Evolutionary conservation across 2,797 vertebrate species (phyloP).

Genomic region (Euthynnus affinis): DNA sequence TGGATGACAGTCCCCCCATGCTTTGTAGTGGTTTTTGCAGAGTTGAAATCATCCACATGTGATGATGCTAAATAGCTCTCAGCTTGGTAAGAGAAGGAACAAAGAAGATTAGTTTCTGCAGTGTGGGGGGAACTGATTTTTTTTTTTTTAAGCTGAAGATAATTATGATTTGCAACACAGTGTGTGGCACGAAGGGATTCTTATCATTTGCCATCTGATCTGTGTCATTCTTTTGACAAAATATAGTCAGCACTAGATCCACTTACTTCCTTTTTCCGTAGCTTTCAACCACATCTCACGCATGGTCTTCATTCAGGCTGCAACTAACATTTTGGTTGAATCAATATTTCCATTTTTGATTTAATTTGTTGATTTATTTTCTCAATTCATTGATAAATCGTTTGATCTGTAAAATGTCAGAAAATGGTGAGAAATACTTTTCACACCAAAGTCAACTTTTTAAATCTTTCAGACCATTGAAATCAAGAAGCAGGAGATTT

Average conservation of each 20-base stretch:
- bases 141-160: neutral
- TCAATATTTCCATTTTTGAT: neutral
- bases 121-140: neutral
- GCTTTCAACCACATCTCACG: no score
- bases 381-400: no score
- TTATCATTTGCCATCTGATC: neutral
- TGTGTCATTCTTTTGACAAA: neutral
- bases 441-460: neutral
- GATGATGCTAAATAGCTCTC: conserved; percentile 18
- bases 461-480: neutral
- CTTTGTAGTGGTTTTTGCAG: conserved; percentile 40
- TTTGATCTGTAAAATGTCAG: no score
- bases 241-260: no score
- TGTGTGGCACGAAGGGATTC: neutral
- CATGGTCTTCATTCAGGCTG: no score
- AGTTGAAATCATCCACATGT: conserved; percentile 30
- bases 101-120: neutral
- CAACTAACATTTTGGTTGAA: neutral
- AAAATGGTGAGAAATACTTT: no score
- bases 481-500: neutral
- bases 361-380: no score
- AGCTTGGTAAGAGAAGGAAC: neutral
- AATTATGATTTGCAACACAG: neutral
- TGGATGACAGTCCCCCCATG: neutral
- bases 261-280: no score